These are phyloP conservation scores for Rhadinocentrus ornatus DNA, from an alignment of 2,797 vertebrate species.

Conservation along the genomic window DNA sequence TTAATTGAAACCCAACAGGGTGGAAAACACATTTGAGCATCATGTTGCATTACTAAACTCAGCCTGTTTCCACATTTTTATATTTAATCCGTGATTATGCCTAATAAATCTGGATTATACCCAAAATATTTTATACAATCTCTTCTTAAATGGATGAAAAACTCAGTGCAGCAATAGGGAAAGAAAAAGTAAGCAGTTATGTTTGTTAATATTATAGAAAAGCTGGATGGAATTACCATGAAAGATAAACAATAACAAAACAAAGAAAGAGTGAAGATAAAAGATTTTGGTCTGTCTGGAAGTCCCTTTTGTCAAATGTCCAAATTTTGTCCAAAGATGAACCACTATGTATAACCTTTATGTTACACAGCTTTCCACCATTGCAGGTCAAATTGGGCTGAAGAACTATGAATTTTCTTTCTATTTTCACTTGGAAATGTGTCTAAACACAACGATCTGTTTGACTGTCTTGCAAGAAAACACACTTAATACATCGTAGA, in stretches of 20 bases:
- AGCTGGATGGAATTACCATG: not conserved
- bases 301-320: not conserved
- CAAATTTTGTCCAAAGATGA: no score
- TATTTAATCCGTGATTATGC: not conserved
- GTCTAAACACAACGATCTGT: not conserved
- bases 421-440: not conserved
- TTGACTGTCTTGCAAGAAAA: slow-evolving; percentile 8
- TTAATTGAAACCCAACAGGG: not conserved
- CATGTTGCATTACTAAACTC: not conserved
- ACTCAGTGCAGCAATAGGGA: not conserved
- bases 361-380: not conserved
- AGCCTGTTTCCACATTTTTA: not conserved
- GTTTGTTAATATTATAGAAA: not conserved
- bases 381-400: not conserved
- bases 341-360: not conserved
- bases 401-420: not conserved
- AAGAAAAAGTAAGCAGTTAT: not conserved
- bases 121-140: not conserved
- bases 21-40: not conserved
- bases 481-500: no score
- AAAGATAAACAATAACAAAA: not conserved
- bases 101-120: not conserved
- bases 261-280: not conserved
- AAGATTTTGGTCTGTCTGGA: not conserved
- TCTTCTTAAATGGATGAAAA: not conserved